Percentiles rank a stretch among this genome's conserved stretches.
These are phyloP conservation scores for Sebastes hopkinsi DNA, from an alignment of 2,797 vertebrate genomes.

Conservation along the genomic window DNA sequence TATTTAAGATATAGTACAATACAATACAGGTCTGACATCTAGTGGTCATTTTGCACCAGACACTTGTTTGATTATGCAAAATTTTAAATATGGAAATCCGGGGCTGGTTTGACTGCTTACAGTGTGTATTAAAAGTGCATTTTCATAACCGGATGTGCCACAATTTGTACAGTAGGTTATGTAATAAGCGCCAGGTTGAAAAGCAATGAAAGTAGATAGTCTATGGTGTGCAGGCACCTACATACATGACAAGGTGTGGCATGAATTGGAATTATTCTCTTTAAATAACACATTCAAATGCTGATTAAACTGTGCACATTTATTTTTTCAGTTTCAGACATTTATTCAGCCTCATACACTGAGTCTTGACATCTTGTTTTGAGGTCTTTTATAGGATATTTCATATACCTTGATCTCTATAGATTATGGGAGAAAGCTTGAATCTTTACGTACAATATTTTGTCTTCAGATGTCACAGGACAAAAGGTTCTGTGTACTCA, in stretches of 20 bases:
- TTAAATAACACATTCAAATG: neutral
- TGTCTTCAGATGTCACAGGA: neutral
- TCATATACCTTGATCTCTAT: neutral
- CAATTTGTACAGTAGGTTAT: neutral
- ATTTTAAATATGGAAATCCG: neutral
- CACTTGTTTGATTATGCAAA: neutral
- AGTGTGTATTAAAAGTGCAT: neutral
- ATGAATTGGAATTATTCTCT: neutral
- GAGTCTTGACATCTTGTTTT: neutral
- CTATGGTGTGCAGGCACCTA: neutral
- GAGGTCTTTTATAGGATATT: neutral
- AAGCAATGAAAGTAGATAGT: neutral
- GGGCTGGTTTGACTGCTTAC: neutral
- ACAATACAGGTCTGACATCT: conserved; percentile 56
- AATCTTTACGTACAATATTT: neutral
- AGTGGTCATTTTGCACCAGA: conserved; percentile 46
- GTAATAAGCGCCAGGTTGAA: neutral
- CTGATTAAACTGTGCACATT: neutral
- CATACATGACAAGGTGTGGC: neutral
- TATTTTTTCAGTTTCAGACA: neutral
- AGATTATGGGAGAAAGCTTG: neutral
- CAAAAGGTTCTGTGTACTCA: neutral
- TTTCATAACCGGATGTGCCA: neutral
- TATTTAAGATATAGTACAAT: neutral
- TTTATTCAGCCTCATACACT: neutral